Conservation (phyloP, 2,797 vertebrate species). For the Anabacerthia variegaticeps region DNA sequence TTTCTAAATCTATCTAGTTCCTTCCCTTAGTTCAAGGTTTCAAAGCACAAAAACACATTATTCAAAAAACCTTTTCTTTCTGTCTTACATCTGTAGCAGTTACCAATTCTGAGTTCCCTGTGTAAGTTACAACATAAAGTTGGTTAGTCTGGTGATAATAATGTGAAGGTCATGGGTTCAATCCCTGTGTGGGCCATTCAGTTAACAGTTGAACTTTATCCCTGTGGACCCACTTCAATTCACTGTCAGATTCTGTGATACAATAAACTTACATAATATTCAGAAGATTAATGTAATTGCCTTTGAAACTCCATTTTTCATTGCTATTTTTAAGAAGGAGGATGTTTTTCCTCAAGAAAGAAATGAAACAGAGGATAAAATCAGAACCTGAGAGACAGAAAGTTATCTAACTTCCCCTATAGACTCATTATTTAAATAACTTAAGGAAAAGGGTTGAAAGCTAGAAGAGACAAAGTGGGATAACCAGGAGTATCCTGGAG, state of each 20-base stretch:
- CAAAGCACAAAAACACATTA: slow-evolving; percentile 17
- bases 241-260: background rate
- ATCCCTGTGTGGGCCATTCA: background rate
- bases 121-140: background rate
- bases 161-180: background rate
- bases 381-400: background rate
- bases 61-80: background rate
- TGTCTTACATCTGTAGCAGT: background rate
- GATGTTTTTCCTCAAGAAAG: background rate
- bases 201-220: background rate
- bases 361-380: background rate
- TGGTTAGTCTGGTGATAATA: background rate
- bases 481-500: background rate
- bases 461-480: background rate
- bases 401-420: background rate
- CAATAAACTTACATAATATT: background rate
- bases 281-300: background rate
- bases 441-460: background rate
- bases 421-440: background rate
- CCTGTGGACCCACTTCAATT: background rate
- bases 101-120: background rate
- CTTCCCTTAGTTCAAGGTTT: slow-evolving; percentile 26
- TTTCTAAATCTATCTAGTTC: background rate
- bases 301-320: background rate
- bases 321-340: background rate